These are phyloP conservation scores for Drosophila cognata DNA, from an alignment of 2,888 invertebrate genomes.

Conservation along the genomic window DNA sequence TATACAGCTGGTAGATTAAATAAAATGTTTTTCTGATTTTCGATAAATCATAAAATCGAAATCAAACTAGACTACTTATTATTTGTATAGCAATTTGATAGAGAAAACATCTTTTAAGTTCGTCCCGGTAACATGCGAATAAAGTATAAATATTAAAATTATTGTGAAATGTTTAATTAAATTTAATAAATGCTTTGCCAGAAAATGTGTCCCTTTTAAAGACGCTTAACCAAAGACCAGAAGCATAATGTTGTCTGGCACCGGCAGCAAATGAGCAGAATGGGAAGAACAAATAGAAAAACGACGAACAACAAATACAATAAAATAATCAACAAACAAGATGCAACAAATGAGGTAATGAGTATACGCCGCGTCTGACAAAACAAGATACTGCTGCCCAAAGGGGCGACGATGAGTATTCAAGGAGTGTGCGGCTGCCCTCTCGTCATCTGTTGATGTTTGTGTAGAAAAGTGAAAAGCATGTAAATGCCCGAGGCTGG, in stretches of 20 bases:
- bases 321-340: slow-evolving; percentile 71
- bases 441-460: slow-evolving; percentile 27
- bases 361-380: slow-evolving; percentile 66
- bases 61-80: background rate
- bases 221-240: background rate
- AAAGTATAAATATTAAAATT: background rate
- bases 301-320: slow-evolving; percentile 66
- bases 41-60: background rate
- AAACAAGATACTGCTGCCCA: slow-evolving; percentile 15
- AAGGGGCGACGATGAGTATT: background rate
- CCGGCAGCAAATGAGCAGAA: slow-evolving; percentile 27
- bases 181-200: background rate
- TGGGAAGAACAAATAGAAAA: slow-evolving; percentile 36
- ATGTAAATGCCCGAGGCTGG: slow-evolving; percentile 66
- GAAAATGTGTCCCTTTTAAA: background rate
- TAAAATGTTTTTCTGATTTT: background rate
- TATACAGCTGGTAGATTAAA: background rate
- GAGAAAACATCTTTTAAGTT: background rate
- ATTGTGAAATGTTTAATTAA: background rate
- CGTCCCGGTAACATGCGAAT: background rate
- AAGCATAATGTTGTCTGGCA: slow-evolving; percentile 5
- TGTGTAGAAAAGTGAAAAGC: slow-evolving; percentile 73
- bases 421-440: background rate
- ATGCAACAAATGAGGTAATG: slow-evolving; percentile 69
- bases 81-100: background rate